Evolutionary conservation across 2,113 vertebrate genomes (phyloP).

Genomic region (Ceyx cyanopectus): DNA sequence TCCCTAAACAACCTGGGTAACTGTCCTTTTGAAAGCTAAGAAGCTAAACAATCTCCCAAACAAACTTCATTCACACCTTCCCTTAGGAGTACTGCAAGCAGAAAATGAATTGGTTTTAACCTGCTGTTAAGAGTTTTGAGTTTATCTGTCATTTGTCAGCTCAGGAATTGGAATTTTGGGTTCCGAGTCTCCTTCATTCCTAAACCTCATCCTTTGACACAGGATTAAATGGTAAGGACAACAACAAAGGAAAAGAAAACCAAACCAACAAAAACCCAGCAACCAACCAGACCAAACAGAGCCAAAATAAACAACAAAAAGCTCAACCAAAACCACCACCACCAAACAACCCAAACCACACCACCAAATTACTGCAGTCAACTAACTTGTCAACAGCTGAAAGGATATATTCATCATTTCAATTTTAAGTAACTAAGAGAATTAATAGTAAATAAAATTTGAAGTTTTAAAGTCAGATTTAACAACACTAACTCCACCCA

Average conservation of each 20-base stretch:
- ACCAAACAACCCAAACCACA: too few species aligned
- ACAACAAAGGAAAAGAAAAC: accelerated
- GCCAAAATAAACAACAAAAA: too few species aligned
- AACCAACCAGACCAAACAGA: too few species aligned
- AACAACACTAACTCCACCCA: neutral
- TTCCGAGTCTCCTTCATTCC: neutral
- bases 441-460: too few species aligned
- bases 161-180: neutral
- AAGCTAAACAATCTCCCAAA: neutral
- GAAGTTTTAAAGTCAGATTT: neutral
- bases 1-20: neutral
- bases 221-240: neutral
- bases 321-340: too few species aligned
- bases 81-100: neutral
- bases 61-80: neutral
- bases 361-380: neutral
- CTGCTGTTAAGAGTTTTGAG: neutral
- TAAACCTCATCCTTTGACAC: neutral
- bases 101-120: neutral
- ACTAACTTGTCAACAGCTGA: neutral
- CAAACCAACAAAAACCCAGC: too few species aligned
- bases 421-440: neutral
- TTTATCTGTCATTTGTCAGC: neutral
- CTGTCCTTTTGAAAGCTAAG: neutral
- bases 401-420: neutral